phyloP scores from a whole-genome alignment of 1,140 invertebrate species.

The Zaprionus davidi region DNA sequence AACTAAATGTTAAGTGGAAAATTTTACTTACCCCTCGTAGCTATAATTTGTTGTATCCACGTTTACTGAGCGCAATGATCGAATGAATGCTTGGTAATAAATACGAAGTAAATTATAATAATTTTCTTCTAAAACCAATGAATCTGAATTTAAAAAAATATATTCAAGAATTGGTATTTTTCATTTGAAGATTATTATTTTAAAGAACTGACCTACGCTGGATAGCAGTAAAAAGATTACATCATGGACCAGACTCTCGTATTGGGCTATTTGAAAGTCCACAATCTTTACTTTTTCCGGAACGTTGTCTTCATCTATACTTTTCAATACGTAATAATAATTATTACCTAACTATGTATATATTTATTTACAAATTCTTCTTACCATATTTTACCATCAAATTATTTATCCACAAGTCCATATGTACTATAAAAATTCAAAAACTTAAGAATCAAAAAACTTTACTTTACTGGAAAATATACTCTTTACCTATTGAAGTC shows the following conservation, averaged over 20 bases:
- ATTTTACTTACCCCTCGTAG: conserved; percentile 57
- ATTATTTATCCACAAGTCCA: conserved; percentile 88
- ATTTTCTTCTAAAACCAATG: conserved; percentile 82
- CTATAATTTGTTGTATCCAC: conserved; percentile 60
- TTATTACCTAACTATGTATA: background rate
- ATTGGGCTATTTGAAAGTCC: conserved; percentile 87
- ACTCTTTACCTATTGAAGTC: conserved; percentile 49
- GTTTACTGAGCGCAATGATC: conserved; percentile 65
- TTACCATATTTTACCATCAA: conserved; percentile 85
- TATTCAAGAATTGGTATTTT: background rate
- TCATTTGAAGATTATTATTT: background rate
- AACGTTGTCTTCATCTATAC: conserved; percentile 62
- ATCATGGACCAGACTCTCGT: conserved; percentile 85
- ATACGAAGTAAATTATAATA: conserved; percentile 85
- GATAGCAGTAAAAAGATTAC: conserved; percentile 86
- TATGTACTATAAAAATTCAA: conserved; percentile 84
- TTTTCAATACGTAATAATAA: conserved; percentile 1
- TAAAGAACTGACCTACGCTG: conserved; percentile 79
- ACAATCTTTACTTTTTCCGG: conserved; percentile 86
- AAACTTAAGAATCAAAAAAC: background rate
- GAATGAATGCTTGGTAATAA: conserved; percentile 85
- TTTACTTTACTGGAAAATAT: background rate
- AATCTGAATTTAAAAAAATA: conserved; percentile 35
- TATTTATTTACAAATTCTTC: background rate
- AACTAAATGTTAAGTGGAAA: background rate